Conservation (phyloP, 2,797 vertebrate species). For the Prionace glauca region DNA sequence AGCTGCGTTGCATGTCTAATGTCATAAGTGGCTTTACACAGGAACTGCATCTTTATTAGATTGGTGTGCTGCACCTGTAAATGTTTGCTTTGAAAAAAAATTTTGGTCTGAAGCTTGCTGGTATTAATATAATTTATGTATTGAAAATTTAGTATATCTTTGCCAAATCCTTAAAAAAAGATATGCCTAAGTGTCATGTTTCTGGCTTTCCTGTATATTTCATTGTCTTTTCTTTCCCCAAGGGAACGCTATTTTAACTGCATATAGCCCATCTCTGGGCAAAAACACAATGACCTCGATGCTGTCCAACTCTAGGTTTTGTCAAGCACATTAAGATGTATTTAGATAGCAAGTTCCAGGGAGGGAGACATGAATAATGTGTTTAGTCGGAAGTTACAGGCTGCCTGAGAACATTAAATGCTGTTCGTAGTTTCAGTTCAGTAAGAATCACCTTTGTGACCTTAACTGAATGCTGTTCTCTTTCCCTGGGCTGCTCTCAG, state of each 20-base stretch:
- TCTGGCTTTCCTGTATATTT: background rate
- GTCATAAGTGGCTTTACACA: constrained; percentile 36
- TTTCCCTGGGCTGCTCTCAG: background rate
- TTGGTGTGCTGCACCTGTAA: background rate
- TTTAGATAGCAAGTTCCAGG: background rate
- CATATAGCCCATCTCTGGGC: background rate
- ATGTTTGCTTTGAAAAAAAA: constrained; percentile 30
- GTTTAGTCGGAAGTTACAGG: background rate
- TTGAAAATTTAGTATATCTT: background rate
- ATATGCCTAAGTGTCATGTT: background rate
- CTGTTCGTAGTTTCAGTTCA: constrained; percentile 1
- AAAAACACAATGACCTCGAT: background rate
- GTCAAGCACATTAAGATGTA: background rate
- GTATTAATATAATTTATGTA: background rate
- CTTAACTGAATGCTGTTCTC: background rate
- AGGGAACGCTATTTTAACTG: background rate
- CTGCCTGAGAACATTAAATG: background rate
- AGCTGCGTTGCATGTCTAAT: constrained; percentile 8
- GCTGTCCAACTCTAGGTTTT: background rate
- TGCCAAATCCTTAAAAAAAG: background rate
- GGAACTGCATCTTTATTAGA: constrained; percentile 16
- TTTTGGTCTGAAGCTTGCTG: background rate
- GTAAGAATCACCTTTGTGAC: background rate
- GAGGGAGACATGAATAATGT: background rate
- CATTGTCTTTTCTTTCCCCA: background rate